phyloP scores from a whole-genome alignment of 2,113 vertebrate species.

The Neolamprologus sp. region DNA sequence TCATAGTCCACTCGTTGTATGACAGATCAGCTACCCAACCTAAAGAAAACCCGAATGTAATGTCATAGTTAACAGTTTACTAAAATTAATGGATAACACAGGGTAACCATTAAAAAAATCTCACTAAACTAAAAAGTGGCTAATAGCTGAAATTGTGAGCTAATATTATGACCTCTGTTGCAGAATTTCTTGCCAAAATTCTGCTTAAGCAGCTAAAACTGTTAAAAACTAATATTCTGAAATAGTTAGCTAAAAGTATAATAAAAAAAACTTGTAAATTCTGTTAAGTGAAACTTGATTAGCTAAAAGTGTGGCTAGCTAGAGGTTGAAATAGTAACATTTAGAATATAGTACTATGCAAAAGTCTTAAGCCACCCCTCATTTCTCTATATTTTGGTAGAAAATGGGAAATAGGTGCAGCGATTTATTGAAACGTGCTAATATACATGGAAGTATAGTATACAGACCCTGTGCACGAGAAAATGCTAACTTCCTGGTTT shows the following conservation, averaged over 20 bases:
- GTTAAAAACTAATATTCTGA: neutral
- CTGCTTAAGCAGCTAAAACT: neutral
- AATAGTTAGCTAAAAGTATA: neutral
- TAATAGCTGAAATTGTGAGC: neutral
- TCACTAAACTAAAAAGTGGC: neutral
- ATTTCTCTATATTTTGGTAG: neutral
- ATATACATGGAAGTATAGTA: neutral
- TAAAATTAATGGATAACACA: neutral
- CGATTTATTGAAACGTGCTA: neutral
- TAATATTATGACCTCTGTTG: neutral
- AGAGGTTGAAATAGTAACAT: fast-evolving
- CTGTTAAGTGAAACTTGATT: neutral
- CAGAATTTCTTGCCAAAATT: neutral
- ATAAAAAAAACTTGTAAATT: neutral
- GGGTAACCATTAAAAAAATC: neutral
- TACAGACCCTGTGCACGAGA: fast-evolving
- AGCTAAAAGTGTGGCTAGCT: neutral
- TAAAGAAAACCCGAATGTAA: neutral
- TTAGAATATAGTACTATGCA: neutral
- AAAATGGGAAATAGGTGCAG: neutral
- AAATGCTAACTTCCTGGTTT: neutral
- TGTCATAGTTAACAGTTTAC: neutral
- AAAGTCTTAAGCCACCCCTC: neutral
- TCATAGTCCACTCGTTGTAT: neutral
- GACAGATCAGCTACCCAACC: neutral